These are phyloP conservation scores for Irena cyanogastra DNA, from an alignment of 2,113 vertebrate genomes.

Conservation along the genomic window DNA sequence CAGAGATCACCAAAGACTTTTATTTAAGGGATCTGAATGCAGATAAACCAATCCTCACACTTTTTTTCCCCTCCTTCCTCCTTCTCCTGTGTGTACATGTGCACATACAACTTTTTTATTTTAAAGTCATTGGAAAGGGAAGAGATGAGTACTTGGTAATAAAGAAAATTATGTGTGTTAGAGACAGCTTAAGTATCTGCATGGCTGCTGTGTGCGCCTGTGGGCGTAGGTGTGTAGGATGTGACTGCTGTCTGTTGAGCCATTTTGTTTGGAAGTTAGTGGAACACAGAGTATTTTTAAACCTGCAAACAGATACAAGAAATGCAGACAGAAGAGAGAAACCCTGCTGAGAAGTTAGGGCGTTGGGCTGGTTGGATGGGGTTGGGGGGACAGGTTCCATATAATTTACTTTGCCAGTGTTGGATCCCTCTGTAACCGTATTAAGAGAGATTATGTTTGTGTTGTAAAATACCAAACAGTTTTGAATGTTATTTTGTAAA, in stretches of 20 bases:
- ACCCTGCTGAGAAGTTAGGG: not conserved
- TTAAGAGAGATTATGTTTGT: not conserved
- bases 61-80: not conserved
- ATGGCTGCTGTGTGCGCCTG: constrained; percentile 3
- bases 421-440: not conserved
- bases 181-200: constrained; percentile 56
- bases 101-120: not conserved
- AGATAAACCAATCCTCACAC: not conserved
- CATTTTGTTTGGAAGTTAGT: constrained; percentile 53
- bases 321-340: not conserved
- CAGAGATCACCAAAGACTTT: not conserved
- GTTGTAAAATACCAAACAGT: not conserved
- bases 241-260: constrained; percentile 50
- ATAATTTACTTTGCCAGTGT: not conserved
- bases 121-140: not conserved
- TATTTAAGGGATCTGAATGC: not conserved
- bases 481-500: not conserved
- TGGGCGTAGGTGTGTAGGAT: constrained; percentile 31
- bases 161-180: constrained; percentile 51
- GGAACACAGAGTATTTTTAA: constrained; percentile 48
- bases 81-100: not conserved
- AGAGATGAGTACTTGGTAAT: constrained; percentile 33
- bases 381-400: not conserved
- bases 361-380: not conserved
- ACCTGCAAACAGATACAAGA: not conserved